Base-by-base conservation (phyloP, 2,888 invertebrate species). In the Agelastica alni region DNA sequence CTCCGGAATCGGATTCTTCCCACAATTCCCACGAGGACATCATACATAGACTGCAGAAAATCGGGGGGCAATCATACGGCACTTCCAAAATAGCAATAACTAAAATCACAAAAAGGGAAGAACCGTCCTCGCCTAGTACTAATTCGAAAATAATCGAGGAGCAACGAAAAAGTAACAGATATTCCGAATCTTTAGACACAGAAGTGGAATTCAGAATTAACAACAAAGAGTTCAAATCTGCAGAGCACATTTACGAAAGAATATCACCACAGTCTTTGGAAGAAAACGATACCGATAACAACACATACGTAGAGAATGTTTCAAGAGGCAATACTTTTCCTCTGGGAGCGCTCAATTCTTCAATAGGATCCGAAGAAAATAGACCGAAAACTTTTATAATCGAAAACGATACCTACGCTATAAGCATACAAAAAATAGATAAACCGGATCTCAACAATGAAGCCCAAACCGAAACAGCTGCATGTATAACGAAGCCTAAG, bases 1-100 rank as follows among this genome's bases (percentile, higher is more conserved):
- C 10, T 1, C 30, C n/a, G 14, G 65, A 45, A 54, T 57, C 56
- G 37, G 62, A 10, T 20, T 39, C 30, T 39, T 41, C 39, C 2
- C 47, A 39, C 1, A 37, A 30, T 30, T 32, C 49, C 37, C 55
- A 51, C 44, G 57, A 52, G 17, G 63, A 60, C 10, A 66, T 75
- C 14, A 70, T 73, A 7, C 65, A 72, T 12, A 63, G 72, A 31
- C 53, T 73, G n/a, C 70, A 70, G 49, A 68, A 63, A 57, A 64
- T 74, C 3, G 74, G 74, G 3, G 73, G 68, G 1, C 70, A 71
- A 49, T 64, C 67, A 1, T 75, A 74, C 52, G 69, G 69, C 4
- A 52, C 43, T 34, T 44, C 51, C 4, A 20, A 10, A 16, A 17
- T 26, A n/a, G 30, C 42, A n/a, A 17, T 54, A 2, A 45, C 22